Base-by-base conservation (phyloP, 2,888 invertebrate species). In the Apocheima hispidaria region DNA sequence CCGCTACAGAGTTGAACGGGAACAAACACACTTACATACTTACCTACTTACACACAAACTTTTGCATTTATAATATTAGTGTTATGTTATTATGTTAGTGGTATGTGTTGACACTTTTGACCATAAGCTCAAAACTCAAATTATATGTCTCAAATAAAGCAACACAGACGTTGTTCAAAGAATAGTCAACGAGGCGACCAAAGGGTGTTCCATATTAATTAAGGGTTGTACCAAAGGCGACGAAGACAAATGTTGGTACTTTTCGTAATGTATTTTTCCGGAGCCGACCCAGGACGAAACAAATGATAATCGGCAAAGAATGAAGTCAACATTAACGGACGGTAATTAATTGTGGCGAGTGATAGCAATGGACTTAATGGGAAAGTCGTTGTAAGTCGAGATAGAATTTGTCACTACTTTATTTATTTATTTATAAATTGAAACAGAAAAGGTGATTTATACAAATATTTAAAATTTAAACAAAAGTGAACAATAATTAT, bases 141-240 rank as follows among this genome's bases (percentile, higher is more conserved):
- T 23, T 4, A 23, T 16, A 14, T 0, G 30, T 28, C 5, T 30
- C 1, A 38, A 9, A 7, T 23, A 30, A 41, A 46, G 52, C 52
- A 51, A 18, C 26, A n/a, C 5, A 52, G 46, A 48, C 51, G 41
- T 57, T 53, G 40, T 83, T 88, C 87, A 84, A 85, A 82, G 81
- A 87, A 86, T 81, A 81, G 84, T 83, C 85, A 84, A 82, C 81
- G 82, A 78, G 71, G 76, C 79, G 82, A 82, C 84, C 80, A 88
- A 91, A 89, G 90, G 90, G 88, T 90, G 87, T 88, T 90, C 87
- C 83, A 86, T 92, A 92, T 92, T 91, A 92, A 92, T 92, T 92
- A 92, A 87, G 81, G 90, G 86, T 84, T 81, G 79, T 74, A 77
- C 77, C 78, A 80, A 84, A 85, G 83, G 82, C 89, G 91, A 92